A percentile compares a stretch with the other conserved stretches of the same genome.
Conservation (phyloP, 2,888 invertebrate genomes). For the Monoplex corrugatus region DNA sequence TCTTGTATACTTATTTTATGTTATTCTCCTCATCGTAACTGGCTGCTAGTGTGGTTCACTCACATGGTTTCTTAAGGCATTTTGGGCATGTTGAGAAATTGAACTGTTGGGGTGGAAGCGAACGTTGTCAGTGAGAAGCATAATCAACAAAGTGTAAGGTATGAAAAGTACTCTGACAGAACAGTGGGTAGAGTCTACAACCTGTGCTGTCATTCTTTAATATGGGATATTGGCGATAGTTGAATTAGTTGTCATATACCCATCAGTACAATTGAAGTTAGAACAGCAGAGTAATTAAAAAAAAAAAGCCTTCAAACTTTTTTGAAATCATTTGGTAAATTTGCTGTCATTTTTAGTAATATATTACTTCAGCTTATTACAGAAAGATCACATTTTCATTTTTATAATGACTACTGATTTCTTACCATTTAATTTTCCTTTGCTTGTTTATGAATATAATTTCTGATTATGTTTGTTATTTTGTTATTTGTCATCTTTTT, state of each 20-base stretch:
- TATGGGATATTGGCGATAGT: no score
- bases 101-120: not conserved
- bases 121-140: no score
- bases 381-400: no score
- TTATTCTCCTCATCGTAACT: not conserved
- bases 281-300: no score
- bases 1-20: not conserved
- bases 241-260: no score
- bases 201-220: no score
- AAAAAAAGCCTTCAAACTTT: no score
- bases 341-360: no score
- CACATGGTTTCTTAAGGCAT: not conserved
- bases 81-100: slow-evolving; percentile 4
- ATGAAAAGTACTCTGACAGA: not conserved
- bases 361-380: no score
- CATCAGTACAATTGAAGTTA: no score
- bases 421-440: not conserved
- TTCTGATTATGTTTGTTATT: not conserved
- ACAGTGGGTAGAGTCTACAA: not conserved
- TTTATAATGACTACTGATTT: no score
- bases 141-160: not conserved
- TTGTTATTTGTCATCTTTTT: not conserved
- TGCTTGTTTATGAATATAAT: not conserved
- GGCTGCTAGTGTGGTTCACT: not conserved
- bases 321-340: no score